Conservation (phyloP, 2,113 vertebrate species). For the Cheirogaleus medius region DNA sequence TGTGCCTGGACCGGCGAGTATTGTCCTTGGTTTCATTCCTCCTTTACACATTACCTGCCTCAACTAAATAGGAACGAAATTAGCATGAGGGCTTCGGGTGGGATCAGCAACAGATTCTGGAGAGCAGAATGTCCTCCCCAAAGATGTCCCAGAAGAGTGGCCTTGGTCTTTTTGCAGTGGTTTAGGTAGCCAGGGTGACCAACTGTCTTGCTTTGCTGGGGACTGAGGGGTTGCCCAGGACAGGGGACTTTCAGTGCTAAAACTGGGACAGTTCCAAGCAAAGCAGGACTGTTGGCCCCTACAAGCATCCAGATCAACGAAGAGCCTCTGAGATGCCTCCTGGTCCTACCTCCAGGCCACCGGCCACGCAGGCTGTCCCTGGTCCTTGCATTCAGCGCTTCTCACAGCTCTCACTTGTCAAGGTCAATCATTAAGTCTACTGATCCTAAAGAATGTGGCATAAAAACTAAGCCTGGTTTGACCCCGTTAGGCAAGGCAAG, state of each 20-base stretch:
- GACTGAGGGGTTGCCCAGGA: background rate
- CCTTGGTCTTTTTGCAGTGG: background rate
- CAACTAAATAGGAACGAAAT: background rate
- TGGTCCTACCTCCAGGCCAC: background rate
- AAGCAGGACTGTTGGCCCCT: background rate
- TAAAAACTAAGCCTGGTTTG: constrained; percentile 66
- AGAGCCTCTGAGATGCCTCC: background rate
- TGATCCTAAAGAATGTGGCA: constrained; percentile 57
- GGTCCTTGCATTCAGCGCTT: background rate
- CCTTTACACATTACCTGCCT: background rate
- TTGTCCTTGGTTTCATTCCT: background rate
- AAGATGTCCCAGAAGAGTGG: background rate
- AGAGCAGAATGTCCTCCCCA: background rate
- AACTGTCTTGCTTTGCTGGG: background rate
- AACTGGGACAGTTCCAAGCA: background rate
- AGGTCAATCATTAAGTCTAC: constrained; percentile 34
- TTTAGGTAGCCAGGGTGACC: background rate
- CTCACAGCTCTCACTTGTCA: background rate
- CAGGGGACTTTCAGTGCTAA: background rate
- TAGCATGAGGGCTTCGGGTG: background rate
- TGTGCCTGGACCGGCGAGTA: background rate
- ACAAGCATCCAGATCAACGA: background rate
- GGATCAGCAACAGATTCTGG: background rate
- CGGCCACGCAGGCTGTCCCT: background rate
- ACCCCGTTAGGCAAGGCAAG: constrained; percentile 60